Evolutionary conservation across 2,888 invertebrate species (phyloP).

Genomic region (Cheilosia vernalis): DNA sequence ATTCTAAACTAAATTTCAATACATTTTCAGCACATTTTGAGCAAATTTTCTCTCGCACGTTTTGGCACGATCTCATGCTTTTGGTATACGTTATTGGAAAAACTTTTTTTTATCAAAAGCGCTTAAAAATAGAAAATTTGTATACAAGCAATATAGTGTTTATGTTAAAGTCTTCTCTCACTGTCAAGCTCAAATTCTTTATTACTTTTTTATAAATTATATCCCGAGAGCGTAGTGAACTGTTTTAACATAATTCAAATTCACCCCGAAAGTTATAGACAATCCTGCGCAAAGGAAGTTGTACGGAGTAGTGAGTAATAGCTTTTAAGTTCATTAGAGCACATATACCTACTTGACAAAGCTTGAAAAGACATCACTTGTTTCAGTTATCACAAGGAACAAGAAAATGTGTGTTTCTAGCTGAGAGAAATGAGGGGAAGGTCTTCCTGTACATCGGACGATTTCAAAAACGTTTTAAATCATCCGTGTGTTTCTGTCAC

Average conservation of each 20-base stretch:
- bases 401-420: background rate
- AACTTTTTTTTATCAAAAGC: background rate
- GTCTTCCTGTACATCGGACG: background rate
- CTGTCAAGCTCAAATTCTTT: slow-evolving; percentile 11
- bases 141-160: slow-evolving; percentile 22
- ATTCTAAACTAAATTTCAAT: slow-evolving; percentile 15
- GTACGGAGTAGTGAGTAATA: background rate
- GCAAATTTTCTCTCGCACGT: background rate
- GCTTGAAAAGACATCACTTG: background rate
- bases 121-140: slow-evolving; percentile 35
- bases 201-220: slow-evolving; percentile 14
- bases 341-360: background rate
- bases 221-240: slow-evolving; percentile 10
- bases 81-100: background rate
- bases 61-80: background rate
- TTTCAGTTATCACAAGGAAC: background rate
- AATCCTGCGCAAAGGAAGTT: slow-evolving; percentile 29
- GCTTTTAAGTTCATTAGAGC: background rate
- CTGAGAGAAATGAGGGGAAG: slow-evolving; percentile 23
- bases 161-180: slow-evolving; percentile 26
- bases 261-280: background rate
- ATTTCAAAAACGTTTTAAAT: background rate
- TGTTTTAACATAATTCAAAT: slow-evolving; percentile 7
- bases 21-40: slow-evolving; percentile 11
- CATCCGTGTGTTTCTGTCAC: background rate